These are phyloP conservation scores for Malurus splendens DNA, from an alignment of 2,797 vertebrate genomes.

Conservation along the genomic window DNA sequence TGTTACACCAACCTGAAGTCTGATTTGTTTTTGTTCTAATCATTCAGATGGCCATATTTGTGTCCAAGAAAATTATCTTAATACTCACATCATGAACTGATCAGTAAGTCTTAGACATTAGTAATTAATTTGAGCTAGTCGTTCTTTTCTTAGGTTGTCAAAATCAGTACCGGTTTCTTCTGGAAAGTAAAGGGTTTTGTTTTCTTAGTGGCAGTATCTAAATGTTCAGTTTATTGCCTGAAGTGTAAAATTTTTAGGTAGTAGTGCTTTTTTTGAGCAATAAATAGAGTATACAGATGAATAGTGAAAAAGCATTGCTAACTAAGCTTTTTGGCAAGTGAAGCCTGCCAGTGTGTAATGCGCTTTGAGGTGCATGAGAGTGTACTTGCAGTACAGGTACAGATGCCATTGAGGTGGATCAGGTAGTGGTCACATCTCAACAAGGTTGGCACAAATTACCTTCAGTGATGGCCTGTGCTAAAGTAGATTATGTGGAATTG, in stretches of 20 bases:
- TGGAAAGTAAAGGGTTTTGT: not conserved
- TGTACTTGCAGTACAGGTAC: rapidly evolving
- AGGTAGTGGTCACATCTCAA: not conserved
- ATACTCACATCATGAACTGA: not conserved
- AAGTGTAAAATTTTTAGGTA: not conserved
- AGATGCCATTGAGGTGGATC: not conserved
- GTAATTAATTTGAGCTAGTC: not conserved
- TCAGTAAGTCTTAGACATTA: not conserved
- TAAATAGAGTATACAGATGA: not conserved
- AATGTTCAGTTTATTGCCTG: not conserved
- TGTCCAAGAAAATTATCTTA: not conserved
- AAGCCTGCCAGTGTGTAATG: not conserved
- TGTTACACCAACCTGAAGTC: not conserved
- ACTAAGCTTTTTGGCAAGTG: not conserved
- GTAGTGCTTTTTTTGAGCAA: not conserved
- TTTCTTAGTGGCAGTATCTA: not conserved
- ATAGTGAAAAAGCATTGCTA: not conserved
- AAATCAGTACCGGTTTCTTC: not conserved
- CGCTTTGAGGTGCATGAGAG: not conserved
- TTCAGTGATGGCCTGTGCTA: not conserved
- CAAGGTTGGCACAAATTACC: not conserved
- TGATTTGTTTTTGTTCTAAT: not conserved
- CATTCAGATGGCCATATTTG: not conserved
- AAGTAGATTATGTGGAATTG: not conserved
- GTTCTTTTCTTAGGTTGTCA: not conserved